Base-by-base conservation (phyloP, 1,140 invertebrate genomes). In the Penaeus vannamei region DNA sequence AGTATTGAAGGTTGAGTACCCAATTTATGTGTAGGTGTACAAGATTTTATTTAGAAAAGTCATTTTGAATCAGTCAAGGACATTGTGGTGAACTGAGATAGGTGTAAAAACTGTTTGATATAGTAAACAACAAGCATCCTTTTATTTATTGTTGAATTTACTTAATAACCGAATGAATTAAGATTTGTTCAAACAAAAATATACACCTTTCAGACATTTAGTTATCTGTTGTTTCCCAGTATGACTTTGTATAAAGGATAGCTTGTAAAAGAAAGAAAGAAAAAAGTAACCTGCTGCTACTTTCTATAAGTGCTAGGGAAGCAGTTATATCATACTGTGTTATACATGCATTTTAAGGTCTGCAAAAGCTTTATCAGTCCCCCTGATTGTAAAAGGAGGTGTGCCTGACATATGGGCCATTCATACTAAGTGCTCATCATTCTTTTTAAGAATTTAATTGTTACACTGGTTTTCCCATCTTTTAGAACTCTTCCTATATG, bases 11-110 rank as follows among this genome's bases (percentile, higher is more conserved):
- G 62, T 17, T 64, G n/a, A 64, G 62, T 64, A n/a, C 17, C 62
- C 62, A 64, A n/a, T 64, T 64, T n/a, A 64, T 64, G 62, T 64
- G 62, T n/a, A 64, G n/a, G 62, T 64, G 62, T 64, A 64, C 62
- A 64, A n/a, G 62, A 64, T n/a, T 64, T 64, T 64, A 64, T 64
- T 64, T 64, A 64, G n/a, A 64, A 64, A 64, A 64, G n/a, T 64
- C 62, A 64, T n/a, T 64, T 64, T 64, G 62, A 64, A 19, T 64
- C n/a, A n/a, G 62, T n/a, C 62, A 64, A 64, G 62, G n/a, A 64
- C 17, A 64, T 19, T 64, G 62, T 17, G 62, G 62, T 64, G 62
- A 64, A 64, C 17, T n/a, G 62, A 64, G 62, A 64, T n/a, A 64
- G 62, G 17, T 64, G 62, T 64, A 64, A 64, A 64, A 64, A 64